Evolutionary conservation across 2,888 invertebrate genomes (phyloP), one percentile per base, ranked within the genome.

Genomic region (Tethea ocularis): DNA sequence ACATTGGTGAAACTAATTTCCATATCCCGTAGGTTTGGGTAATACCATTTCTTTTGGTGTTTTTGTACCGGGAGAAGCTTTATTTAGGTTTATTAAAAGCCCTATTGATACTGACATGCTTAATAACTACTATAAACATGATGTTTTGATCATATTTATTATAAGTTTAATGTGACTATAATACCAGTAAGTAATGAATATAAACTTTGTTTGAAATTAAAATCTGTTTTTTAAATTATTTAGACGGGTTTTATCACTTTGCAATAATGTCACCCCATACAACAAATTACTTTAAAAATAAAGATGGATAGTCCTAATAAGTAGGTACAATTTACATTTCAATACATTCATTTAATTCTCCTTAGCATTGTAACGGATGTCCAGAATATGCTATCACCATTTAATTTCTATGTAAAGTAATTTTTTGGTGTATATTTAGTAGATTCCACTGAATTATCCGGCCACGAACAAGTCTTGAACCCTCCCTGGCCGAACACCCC

Each of bases 1-100:
- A 63, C 61, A 65, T 67, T 60, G 61, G 61, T 63, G 60, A 58
- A 59, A 57, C 61, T 63, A 64, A 68, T 71, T 71, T 67, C 65
- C 64, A 71, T 68, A 68, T 59, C 59, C 54, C 53, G 22, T 61
- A 67, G 55, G 61, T 61, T 66, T 64, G 33, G 57, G 36, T 23
- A 59, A 60, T 61, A 54, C 58, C 24, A 24, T 61, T 58, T 61
- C 41, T 62, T 55, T 60, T 54, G 57, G 22, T 41, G 29, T 54
- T 55, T 55, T 13, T 33, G 33, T 13, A 20, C 33, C 33, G 13
- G 24, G 52, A 20, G 52, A 52, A 41, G 41, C 22, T 33, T 23
- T 56, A 41, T 26, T 53, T 23, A 15, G 56, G 55, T 51, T 38
- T 29, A 58, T 51, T 46, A 58, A n/a, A 36, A 22, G 13, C 29